A percentile compares a stretch with the other conserved stretches of the same genome.
phyloP scores from a whole-genome alignment of 2,113 vertebrate species.

The Onychorhynchus coronatus region DNA sequence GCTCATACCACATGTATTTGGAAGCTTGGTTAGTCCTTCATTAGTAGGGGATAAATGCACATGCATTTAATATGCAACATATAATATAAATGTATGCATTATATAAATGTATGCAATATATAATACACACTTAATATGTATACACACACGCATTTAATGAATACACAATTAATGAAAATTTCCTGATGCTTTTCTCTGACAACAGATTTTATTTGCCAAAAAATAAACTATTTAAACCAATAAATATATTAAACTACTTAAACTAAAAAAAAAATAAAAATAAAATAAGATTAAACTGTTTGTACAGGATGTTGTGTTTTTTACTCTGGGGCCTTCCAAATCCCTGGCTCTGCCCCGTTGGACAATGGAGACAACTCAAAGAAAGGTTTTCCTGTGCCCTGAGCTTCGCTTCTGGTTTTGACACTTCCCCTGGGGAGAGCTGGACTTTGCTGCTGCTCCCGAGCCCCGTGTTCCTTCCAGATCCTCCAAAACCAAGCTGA shows the following conservation, averaged over 20 bases:
- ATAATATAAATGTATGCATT: too few species aligned
- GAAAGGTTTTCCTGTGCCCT: not conserved
- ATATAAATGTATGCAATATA: too few species aligned
- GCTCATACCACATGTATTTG: too few species aligned
- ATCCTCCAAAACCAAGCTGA: not conserved
- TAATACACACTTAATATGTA: too few species aligned
- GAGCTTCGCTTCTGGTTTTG: slow-evolving; percentile 30
- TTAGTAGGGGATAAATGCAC: too few species aligned
- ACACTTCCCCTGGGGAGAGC: not conserved
- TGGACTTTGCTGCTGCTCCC: not conserved
- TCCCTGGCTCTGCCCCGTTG: not conserved
- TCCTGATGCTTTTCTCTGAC: not conserved
- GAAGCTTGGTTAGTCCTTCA: too few species aligned
- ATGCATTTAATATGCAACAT: too few species aligned
- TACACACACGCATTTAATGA: too few species aligned
- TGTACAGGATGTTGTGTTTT: not conserved
- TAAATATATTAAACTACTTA: too few species aligned
- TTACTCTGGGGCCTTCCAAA: not conserved
- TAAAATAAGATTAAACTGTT: too few species aligned
- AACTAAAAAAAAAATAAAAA: too few species aligned
- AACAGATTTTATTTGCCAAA: not conserved
- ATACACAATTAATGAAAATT: not conserved
- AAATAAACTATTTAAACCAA: too few species aligned
- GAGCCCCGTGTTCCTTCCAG: not conserved
- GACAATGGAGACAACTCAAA: not conserved